These are phyloP conservation scores for Acanthosoma haemorrhoidale DNA, from an alignment of 2,888 invertebrate species.

Conservation along the genomic window DNA sequence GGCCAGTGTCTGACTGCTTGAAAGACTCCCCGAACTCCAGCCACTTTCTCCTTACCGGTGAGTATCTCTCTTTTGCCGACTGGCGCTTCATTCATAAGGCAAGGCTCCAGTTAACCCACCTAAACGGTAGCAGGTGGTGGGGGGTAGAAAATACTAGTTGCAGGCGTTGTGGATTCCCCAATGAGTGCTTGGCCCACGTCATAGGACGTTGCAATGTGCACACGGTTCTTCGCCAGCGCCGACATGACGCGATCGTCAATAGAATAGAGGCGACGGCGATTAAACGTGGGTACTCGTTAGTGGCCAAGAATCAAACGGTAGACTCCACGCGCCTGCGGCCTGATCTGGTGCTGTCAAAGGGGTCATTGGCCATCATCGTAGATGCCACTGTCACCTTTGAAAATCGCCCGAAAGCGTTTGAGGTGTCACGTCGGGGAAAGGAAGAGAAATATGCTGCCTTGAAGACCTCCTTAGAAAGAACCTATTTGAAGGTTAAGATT, in stretches of 20 bases:
- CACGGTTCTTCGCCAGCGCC: not conserved
- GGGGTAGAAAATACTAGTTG: too few species aligned
- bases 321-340: too few species aligned
- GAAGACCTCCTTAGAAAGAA: not conserved
- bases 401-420: not conserved
- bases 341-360: not conserved
- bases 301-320: not conserved
- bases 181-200: constrained; percentile 18
- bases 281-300: too few species aligned
- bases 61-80: too few species aligned
- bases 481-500: not conserved
- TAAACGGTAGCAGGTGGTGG: too few species aligned
- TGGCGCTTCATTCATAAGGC: too few species aligned
- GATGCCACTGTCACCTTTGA: not conserved
- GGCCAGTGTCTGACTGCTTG: too few species aligned
- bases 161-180: not conserved
- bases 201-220: constrained; percentile 18
- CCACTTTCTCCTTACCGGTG: too few species aligned
- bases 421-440: not conserved
- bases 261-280: not conserved
- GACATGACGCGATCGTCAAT: constrained; percentile 17
- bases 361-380: not conserved
- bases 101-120: too few species aligned
- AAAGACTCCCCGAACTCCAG: too few species aligned
- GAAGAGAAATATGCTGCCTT: not conserved